Evolutionary conservation across 2,113 vertebrate genomes (phyloP), one percentile per base, ranked within the genome.

Genomic region (Stictonetta naevosa): DNA sequence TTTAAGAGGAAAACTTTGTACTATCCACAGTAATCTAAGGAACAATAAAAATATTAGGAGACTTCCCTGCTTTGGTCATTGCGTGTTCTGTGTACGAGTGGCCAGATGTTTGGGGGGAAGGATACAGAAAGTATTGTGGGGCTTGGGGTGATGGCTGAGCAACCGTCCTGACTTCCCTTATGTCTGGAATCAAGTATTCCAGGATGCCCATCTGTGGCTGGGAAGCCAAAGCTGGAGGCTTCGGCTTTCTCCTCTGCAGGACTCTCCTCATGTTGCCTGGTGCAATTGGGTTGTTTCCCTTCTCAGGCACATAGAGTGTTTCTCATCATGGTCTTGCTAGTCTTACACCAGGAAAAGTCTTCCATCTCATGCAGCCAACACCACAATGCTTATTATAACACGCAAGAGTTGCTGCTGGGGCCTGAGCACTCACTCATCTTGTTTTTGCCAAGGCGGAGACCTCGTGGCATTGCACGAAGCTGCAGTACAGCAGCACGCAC

Each of bases 41-140:
- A 97, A 98, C 95, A 98, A 98, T 98, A 98, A 98, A 98, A 95
- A 84, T 87, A 95, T 88, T 98, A 98, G 97, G 97, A 97, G 95
- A 95, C 58, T 73, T 90, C 64, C 62, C 46, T 4, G 93, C 71
- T 94, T 81, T 38, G 5, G 66, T 77, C 38, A 21, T 94, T 91
- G 91, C 93, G 36, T 90, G 68, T 82, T 84, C 52, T 68, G 62
- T 87, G 52, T 38, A 33, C 1, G 4, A 71, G 42, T 2, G 38
- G 33, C 40, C 3, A 3, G 53, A n/a, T 4, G 13, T 15, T 73
- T 18, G 60, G 31, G 62, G 38, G 38, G 33, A 11, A n/a, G 26
- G 50, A 28, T 31, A 42, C 4, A 3, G 71, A 44, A 76, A 8
- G 69, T 73, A 28, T 3, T 34, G 29, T 5, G 40, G 48, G 25